Evolutionary conservation across 2,888 invertebrate genomes (phyloP).

Genomic region (Drosophila affinis): DNA sequence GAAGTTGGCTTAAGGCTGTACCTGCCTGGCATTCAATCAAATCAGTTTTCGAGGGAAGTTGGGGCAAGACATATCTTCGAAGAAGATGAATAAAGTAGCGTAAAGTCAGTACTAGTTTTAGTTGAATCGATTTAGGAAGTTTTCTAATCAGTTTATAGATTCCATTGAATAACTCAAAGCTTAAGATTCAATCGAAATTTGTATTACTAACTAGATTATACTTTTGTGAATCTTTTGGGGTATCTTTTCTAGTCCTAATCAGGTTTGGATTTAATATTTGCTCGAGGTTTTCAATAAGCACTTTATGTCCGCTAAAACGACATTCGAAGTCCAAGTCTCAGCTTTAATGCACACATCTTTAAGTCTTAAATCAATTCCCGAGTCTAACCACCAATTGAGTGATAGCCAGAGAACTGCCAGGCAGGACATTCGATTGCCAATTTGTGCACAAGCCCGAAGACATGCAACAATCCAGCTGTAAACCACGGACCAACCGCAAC

Average conservation of each 20-base stretch:
- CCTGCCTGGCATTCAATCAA: neutral
- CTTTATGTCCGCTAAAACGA: no score
- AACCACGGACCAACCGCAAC: constrained; percentile 23
- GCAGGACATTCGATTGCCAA: constrained; percentile 18
- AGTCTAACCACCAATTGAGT: neutral
- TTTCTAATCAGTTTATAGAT: neutral
- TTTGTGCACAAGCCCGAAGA: neutral
- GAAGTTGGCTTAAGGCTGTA: constrained; percentile 4
- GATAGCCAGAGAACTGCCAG: neutral
- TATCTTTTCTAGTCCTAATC: no score
- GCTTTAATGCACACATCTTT: neutral
- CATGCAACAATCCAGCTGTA: neutral
- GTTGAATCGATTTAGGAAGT: neutral
- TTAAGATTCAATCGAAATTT: no score
- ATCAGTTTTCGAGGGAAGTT: neutral
- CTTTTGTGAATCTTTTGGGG: no score
- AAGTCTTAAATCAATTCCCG: neutral
- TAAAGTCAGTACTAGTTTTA: neutral
- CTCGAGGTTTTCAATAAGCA: no score
- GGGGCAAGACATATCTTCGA: neutral
- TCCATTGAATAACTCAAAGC: neutral
- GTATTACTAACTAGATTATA: no score
- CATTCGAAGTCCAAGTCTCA: no score
- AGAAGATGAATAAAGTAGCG: neutral
- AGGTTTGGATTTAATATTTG: no score